Evolutionary conservation across 2,888 invertebrate species (phyloP), one percentile per base, ranked within the genome.

Genomic region (Epinotia ramella): DNA sequence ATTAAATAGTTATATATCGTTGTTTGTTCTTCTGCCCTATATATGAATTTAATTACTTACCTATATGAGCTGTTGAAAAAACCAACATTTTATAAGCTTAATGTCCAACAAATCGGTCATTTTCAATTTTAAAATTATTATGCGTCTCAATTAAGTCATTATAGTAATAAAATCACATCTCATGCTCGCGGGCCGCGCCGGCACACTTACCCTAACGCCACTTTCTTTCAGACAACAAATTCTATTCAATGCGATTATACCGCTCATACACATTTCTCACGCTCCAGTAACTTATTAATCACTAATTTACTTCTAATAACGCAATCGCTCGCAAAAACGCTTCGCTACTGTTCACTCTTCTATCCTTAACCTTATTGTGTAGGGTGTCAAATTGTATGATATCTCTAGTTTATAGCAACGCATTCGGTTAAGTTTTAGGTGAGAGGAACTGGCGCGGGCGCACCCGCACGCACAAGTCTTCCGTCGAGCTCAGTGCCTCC

Each of bases 361-460:
- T 89, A 92, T 93, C 92, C 92, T 93, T 93, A 90, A 93, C 93
- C 92, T 93, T 92, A 84, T 86, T 86, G 84, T 90, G 85, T 87
- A 87, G 85, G 89, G 89, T 88, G 87, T 88, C 87, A 88, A 89
- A 88, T 87, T 77, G 80, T 79, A 79, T 79, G 87, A 84, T 88
- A 89, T 87, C 86, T 88, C 85, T 86, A 81, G 81, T 84, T 79
- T 80, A 80, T 80, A 81, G 79, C 85, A 86, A 84, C 87, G 87
- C 86, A 86, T 88, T 87, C 87, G 86, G 89, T 86, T 88, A 89
- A 88, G 89, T 89, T 89, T 90, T 89, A 88, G 89, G 90, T 87
- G 89, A 91, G 88, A 76, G 75, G 75, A 66, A 60, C 88, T 89
- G 88, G 91, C 92, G 92, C 90, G 79, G 78, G 90, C 91, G 92